phyloP scores from a whole-genome alignment of 2,113 vertebrate species.

The Notothenia coriiceps region DNA sequence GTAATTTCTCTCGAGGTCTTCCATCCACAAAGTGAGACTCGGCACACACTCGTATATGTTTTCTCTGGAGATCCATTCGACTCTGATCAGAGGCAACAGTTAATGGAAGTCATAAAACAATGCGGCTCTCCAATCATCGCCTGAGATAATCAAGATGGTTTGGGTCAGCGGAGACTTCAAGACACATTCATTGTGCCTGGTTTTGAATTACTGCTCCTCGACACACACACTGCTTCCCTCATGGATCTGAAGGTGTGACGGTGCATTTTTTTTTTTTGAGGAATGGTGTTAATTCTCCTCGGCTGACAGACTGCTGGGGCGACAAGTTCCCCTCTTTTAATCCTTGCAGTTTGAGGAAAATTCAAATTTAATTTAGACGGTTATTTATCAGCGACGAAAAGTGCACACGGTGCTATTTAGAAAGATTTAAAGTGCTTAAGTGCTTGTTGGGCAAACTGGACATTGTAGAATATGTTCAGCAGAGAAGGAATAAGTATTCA shows the following conservation, averaged over 20 bases:
- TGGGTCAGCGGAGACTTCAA: constrained; percentile 19
- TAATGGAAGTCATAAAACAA: constrained; percentile 73
- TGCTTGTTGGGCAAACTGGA: background rate
- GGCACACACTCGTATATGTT: too few relatives aligned
- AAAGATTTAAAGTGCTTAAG: background rate
- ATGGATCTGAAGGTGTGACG: constrained; percentile 38
- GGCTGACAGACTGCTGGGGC: constrained; percentile 32
- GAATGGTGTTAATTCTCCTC: constrained; percentile 56
- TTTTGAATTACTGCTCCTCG: constrained; percentile 39
- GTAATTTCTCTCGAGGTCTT: constrained; percentile 37
- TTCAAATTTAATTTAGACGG: constrained; percentile 17
- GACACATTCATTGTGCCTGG: constrained; percentile 34
- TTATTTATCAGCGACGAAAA: constrained; percentile 3
- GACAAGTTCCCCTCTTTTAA: constrained; percentile 6
- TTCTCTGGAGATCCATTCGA: constrained; percentile 63
- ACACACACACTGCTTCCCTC: constrained; percentile 2
- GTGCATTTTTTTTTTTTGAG: constrained; percentile 37
- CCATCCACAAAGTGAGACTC: too few relatives aligned
- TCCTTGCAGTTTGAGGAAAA: constrained; percentile 29
- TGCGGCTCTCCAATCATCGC: constrained; percentile 37
- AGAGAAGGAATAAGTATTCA: background rate
- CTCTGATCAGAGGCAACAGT: constrained; percentile 49
- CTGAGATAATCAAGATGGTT: constrained; percentile 46
- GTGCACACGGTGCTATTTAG: background rate
- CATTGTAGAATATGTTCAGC: background rate